Percentiles rank a stretch among this genome's conserved stretches.
Evolutionary conservation across 2,113 vertebrate genomes (phyloP).

Genomic region (Podarcis cretensis): DNA sequence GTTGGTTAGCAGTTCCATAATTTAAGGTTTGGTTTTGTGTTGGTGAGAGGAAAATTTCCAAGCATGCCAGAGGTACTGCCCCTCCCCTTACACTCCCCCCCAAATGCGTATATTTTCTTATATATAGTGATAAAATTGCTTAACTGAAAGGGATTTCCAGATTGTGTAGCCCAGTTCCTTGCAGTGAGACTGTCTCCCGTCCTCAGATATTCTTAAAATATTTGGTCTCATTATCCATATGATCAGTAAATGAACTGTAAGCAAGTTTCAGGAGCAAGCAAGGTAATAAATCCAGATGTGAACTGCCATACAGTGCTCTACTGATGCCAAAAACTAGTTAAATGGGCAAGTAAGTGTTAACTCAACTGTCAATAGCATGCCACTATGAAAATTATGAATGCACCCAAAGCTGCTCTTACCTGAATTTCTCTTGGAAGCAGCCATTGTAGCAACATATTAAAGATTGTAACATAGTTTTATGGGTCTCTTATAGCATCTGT

Average conservation of each 20-base stretch:
- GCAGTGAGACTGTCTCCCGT: neutral
- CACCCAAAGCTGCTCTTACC: neutral
- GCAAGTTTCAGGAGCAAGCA: neutral
- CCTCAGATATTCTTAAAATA: neutral
- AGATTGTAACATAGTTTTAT: neutral
- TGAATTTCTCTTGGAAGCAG: neutral
- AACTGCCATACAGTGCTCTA: neutral
- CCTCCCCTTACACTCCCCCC: too few species aligned
- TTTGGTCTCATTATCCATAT: neutral
- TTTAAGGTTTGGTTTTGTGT: too few species aligned
- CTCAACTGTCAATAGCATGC: neutral
- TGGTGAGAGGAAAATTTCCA: too few species aligned
- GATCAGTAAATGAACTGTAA: too few species aligned
- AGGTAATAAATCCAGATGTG: neutral
- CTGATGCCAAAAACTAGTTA: neutral
- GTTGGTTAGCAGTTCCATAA: slow-evolving; percentile 18
- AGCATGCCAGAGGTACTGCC: too few species aligned
- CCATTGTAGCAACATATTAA: slow-evolving; percentile 39
- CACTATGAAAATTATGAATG: neutral
- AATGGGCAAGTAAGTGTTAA: neutral
- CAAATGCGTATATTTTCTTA: neutral
- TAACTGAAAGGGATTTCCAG: neutral
- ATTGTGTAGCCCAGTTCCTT: neutral
- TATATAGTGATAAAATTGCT: neutral
- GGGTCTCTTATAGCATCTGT: slow-evolving; percentile 28